These are phyloP conservation scores for Zaprionus camerounensis DNA, from an alignment of 1,140 invertebrate species.

Conservation along the genomic window DNA sequence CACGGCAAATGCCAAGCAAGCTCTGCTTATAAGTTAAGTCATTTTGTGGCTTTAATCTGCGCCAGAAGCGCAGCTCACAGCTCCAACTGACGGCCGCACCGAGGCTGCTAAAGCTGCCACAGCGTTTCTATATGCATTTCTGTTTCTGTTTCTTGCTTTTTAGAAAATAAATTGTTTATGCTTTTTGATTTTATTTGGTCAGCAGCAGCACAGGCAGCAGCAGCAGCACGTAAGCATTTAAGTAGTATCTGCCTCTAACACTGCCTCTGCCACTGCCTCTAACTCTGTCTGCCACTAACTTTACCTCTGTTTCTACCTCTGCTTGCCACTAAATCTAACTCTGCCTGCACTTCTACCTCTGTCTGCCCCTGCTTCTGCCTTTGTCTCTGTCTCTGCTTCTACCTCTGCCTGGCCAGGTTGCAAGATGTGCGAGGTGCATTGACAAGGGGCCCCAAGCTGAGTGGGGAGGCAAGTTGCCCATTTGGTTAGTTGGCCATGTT, in stretches of 20 bases:
- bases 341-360: no score
- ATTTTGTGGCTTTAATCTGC: slow-evolving; percentile 62
- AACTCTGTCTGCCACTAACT: not conserved
- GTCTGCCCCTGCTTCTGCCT: no score
- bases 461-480: slow-evolving; percentile 31
- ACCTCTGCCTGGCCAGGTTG: slow-evolving; percentile 38
- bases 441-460: slow-evolving; percentile 2
- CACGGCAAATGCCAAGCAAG: slow-evolving; percentile 61
- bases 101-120: not conserved
- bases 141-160: slow-evolving; percentile 15
- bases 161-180: slow-evolving; percentile 77
- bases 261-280: not conserved
- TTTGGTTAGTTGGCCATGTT: slow-evolving; percentile 26
- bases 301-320: no score
- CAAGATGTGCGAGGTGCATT: slow-evolving; percentile 69
- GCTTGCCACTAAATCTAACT: no score
- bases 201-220: slow-evolving; percentile 3
- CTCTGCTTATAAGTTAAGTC: slow-evolving; percentile 73
- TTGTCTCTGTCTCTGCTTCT: no score
- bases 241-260: slow-evolving; percentile 10
- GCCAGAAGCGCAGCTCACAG: slow-evolving; percentile 27
- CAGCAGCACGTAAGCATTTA: slow-evolving; percentile 31
- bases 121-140: slow-evolving; percentile 1
- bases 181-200: slow-evolving; percentile 73
- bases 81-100: not conserved